Evolutionary conservation across 2,888 invertebrate genomes (phyloP).

Genomic region (Odontothrips loti): DNA sequence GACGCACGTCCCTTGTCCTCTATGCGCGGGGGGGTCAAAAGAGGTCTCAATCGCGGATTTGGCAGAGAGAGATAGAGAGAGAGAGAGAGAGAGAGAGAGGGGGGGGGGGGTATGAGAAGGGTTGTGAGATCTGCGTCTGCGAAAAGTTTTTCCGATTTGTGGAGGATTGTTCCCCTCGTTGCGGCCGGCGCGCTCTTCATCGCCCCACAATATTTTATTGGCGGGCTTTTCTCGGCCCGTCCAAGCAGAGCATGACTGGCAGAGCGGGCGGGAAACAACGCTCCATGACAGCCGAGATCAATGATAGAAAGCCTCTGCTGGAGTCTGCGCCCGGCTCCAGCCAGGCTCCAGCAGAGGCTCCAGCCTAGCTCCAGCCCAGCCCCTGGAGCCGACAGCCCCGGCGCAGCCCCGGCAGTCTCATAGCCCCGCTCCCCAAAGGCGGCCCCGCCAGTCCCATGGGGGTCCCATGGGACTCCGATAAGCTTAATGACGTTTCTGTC

Average conservation of each 20-base stretch:
- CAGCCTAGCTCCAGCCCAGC: background rate
- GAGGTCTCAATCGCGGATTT: too few relatives aligned
- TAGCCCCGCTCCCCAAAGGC: background rate
- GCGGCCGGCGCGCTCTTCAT: background rate
- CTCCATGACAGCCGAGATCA: constrained; percentile 10
- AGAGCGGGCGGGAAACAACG: constrained; percentile 3
- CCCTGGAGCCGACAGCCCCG: background rate
- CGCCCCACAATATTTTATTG: too few relatives aligned
- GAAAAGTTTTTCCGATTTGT: background rate
- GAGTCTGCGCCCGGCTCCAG: constrained; percentile 41
- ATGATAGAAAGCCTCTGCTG: constrained; percentile 1
- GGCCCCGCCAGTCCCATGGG: background rate
- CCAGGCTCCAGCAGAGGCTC: too few relatives aligned
- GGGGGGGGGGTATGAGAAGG: background rate
- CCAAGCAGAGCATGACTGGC: background rate
- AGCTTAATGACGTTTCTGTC: constrained; percentile 36
- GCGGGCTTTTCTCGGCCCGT: background rate
- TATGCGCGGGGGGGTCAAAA: too few relatives aligned
- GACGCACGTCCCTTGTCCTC: background rate
- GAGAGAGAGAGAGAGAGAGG: too few relatives aligned
- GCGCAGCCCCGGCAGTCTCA: background rate
- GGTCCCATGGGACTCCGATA: background rate
- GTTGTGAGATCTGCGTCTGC: background rate
- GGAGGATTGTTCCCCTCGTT: background rate
- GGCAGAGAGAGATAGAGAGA: too few relatives aligned